Conservation (phyloP, 2,797 vertebrate species). For the Lepilemur ruficaudatus region DNA sequence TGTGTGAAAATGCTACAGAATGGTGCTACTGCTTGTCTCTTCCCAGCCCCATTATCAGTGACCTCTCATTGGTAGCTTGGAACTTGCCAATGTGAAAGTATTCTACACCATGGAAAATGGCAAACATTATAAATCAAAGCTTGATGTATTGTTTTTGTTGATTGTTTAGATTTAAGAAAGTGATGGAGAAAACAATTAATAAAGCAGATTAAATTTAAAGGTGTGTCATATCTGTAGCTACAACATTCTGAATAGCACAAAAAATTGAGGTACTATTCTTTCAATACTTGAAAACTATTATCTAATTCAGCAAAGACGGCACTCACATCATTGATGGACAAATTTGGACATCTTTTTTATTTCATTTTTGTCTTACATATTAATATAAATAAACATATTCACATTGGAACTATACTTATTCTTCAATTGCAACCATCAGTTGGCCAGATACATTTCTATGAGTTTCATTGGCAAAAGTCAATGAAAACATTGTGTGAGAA, state of each 20-base stretch:
- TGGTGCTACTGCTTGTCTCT: neutral
- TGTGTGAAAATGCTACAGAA: neutral
- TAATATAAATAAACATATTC: neutral
- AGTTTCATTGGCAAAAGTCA: neutral
- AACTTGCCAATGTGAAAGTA: neutral
- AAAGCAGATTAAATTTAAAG: neutral
- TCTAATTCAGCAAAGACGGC: neutral
- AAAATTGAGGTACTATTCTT: neutral
- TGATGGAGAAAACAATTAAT: neutral
- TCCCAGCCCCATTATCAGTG: neutral
- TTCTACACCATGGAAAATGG: neutral
- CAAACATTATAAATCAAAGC: neutral
- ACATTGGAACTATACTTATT: neutral
- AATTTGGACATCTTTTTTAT: neutral
- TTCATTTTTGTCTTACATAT: neutral
- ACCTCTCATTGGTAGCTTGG: neutral
- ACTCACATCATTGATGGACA: neutral
- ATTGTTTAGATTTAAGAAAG: slow-evolving; percentile 15
- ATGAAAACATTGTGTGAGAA: neutral
- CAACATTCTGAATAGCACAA: neutral
- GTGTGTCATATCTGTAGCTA: neutral
- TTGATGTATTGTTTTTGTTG: slow-evolving; percentile 27
- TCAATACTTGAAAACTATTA: slow-evolving; percentile 12
- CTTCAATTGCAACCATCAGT: neutral
- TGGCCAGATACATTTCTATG: neutral